A percentile compares a stretch with the other conserved stretches of the same genome.
phyloP scores from a whole-genome alignment of 2,888 invertebrate genomes.

The Mimas tiliae region DNA sequence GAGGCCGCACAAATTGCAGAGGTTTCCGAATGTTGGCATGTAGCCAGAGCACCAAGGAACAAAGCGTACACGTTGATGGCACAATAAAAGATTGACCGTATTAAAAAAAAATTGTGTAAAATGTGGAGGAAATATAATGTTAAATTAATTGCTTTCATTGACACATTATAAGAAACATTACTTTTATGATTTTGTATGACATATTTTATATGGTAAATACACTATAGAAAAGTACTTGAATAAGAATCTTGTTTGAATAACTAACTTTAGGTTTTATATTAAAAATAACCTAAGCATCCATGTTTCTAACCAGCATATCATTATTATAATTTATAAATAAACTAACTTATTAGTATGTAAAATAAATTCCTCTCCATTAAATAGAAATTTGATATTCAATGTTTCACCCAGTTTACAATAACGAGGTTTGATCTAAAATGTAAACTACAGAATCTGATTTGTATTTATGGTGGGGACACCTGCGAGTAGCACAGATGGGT shows the following conservation, averaged over 20 bases:
- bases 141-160: background rate
- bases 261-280: background rate
- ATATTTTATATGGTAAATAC: background rate
- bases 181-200: background rate
- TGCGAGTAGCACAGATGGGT: no score
- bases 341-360: no score
- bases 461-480: no score
- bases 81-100: conserved; percentile 6
- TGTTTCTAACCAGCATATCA: background rate
- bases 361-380: no score
- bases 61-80: conserved; percentile 13
- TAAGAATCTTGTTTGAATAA: background rate
- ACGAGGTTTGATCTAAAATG: background rate
- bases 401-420: background rate
- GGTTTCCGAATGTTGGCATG: conserved; percentile 10
- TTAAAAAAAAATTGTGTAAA: conserved; percentile 12
- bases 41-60: conserved; percentile 16
- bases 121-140: background rate
- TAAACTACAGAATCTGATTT: no score
- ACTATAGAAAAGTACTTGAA: background rate
- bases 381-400: no score
- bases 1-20: conserved; percentile 12
- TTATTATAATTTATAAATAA: no score
- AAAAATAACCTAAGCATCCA: background rate
- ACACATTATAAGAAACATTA: background rate